Percentiles rank a stretch among this genome's conserved stretches.
Conservation (phyloP, 2,888 invertebrate species). For the Phytoseiulus persimilis region DNA sequence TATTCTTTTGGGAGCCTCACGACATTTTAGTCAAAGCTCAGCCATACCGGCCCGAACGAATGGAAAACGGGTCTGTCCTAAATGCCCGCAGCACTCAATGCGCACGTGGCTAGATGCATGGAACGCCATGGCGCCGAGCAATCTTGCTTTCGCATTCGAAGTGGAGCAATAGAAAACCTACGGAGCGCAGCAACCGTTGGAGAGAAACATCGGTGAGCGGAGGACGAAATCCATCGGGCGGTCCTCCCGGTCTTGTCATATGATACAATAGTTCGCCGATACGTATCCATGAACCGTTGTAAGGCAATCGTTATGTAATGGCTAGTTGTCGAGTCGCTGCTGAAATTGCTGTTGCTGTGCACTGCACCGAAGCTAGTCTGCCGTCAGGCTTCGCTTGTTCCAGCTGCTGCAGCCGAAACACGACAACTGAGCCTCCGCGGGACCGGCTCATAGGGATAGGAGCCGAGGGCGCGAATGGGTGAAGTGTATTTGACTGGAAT, state of each 20-base stretch:
- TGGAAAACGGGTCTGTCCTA: no score
- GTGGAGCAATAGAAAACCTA: no score
- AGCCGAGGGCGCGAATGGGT: neutral
- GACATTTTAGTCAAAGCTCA: neutral
- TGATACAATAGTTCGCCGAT: neutral
- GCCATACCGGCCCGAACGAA: neutral
- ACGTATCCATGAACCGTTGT: neutral
- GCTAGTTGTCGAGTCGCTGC: neutral
- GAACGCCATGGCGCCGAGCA: no score
- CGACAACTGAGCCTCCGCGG: neutral
- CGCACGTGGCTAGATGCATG: no score
- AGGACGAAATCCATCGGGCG: neutral
- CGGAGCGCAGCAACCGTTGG: no score
- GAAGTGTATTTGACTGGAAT: neutral
- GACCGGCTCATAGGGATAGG: neutral
- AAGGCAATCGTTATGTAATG: neutral
- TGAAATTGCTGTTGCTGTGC: neutral
- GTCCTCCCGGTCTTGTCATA: neutral
- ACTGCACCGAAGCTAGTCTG: neutral
- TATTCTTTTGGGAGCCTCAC: neutral
- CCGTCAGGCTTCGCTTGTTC: neutral
- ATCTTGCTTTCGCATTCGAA: no score
- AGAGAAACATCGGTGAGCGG: neutral
- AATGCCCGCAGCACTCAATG: no score
- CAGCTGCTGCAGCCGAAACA: neutral